A percentile compares a stretch with the other conserved stretches of the same genome.
Evolutionary conservation across 1,140 invertebrate species (phyloP).

Genomic region (Druon quercuslanigerum): DNA sequence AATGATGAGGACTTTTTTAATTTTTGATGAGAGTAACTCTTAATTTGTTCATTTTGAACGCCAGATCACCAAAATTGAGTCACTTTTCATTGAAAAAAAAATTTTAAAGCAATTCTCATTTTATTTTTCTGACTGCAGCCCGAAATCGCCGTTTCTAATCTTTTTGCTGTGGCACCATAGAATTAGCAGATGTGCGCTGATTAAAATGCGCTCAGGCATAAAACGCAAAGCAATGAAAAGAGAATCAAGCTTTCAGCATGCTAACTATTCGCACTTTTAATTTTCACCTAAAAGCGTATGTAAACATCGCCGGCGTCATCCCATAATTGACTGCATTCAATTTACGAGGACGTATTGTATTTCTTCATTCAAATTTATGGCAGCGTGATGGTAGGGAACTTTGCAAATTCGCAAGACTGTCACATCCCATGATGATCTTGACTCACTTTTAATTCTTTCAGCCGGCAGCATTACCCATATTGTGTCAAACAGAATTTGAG

Average conservation of each 20-base stretch:
- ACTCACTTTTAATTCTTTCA: background rate
- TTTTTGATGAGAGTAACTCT: no score
- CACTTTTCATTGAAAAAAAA: background rate
- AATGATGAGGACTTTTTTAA: no score
- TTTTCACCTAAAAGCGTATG: slow-evolving; percentile 23
- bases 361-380: slow-evolving; percentile 12
- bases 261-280: slow-evolving; percentile 20
- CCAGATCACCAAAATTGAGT: no score
- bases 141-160: slow-evolving; percentile 2
- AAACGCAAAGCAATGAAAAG: slow-evolving; percentile 8
- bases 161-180: background rate
- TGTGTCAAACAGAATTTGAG: background rate
- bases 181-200: slow-evolving; percentile 17
- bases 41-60: no score
- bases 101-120: background rate
- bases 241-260: slow-evolving; percentile 25
- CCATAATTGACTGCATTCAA: background rate
- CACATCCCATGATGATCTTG: background rate
- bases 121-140: background rate
- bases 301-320: slow-evolving; percentile 6
- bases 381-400: background rate
- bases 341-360: slow-evolving; percentile 3
- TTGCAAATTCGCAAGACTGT: background rate
- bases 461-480: background rate
- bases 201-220: slow-evolving; percentile 2